Percentiles rank a stretch among this genome's conserved stretches.
These are phyloP conservation scores for Drosophila nigrodunni DNA, from an alignment of 1,140 invertebrate genomes.

Conservation along the genomic window DNA sequence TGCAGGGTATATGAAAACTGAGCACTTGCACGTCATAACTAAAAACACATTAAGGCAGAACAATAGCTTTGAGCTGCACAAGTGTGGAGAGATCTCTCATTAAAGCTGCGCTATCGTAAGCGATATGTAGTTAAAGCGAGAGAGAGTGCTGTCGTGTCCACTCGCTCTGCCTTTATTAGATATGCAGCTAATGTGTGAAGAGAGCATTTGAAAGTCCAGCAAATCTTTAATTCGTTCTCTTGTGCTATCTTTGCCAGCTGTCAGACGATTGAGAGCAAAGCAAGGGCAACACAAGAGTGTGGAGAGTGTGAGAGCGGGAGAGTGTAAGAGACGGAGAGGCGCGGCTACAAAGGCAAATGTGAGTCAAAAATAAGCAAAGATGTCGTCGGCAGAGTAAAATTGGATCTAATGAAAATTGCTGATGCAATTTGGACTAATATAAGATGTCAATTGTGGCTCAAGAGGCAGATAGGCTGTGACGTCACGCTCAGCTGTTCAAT, in stretches of 20 bases:
- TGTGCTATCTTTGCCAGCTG: too few relatives aligned
- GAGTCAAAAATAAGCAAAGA: conserved; percentile 66
- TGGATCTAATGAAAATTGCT: conserved; percentile 28
- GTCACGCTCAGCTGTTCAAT: conserved; percentile 28
- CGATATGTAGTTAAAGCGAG: too few relatives aligned
- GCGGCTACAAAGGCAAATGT: conserved; percentile 63
- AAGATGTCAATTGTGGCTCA: conserved; percentile 23
- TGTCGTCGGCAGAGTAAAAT: conserved; percentile 28
- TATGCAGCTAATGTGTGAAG: background rate
- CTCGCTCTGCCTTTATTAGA: too few relatives aligned
- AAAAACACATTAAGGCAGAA: background rate
- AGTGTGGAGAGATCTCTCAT: background rate
- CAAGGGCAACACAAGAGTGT: background rate
- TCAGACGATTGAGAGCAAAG: too few relatives aligned
- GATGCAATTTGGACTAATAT: conserved; percentile 28
- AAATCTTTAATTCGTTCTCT: background rate
- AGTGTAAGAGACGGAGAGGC: background rate
- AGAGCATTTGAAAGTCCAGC: conserved; percentile 27
- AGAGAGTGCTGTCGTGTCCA: too few relatives aligned
- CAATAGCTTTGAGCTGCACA: background rate
- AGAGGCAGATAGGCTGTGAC: conserved; percentile 25
- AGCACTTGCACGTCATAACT: background rate
- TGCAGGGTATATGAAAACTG: conserved; percentile 33
- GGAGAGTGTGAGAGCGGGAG: background rate
- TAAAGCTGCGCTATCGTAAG: background rate